Base-by-base conservation (phyloP, 2,888 invertebrate species). In the Gnatocerus cornutus region DNA sequence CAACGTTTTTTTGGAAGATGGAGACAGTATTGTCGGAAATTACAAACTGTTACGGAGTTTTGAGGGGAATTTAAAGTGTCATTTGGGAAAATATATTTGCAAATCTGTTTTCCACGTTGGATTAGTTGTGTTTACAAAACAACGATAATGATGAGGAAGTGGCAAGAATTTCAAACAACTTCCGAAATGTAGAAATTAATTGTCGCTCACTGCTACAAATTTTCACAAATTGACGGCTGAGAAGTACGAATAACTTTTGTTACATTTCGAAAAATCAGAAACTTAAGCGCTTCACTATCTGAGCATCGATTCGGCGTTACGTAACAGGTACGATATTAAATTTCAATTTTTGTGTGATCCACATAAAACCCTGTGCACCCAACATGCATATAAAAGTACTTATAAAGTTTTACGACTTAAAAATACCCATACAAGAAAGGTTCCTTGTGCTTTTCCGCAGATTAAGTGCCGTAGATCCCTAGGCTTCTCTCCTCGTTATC, bases 381-480 rank as follows among this genome's bases (percentile, higher is more conserved):
- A 39, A 13, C 56, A 33, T 59, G 59, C 59, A 59, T 59, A 46
- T 45, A 46, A 59, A 59, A 59, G 59, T 56, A 45, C 33, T 21
- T 63, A 43, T 62, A 53, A 62, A 68, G 14, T 68, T 68, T 68
- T 61, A 68, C 58, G 55, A 46, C 61, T 45, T 27, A 27, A 39
- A 33, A 53, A 53, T 50, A 45, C 7, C 12, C 46, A 58, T 37
- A 59, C 56, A 50, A 41, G 50, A 68, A 56, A 62, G 63, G 56
- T 63, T 59, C 46, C 61, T 39, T 41, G 48, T 13, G 63, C 56
- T 56, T 62, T 63, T 63, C 29, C 27, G 55, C 16, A 13, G 53
- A 63, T 55, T 68, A 63, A 46, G 27, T 56, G 58, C n/a, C 27
- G 41, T 13, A 39, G 21, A 50, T 50, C 43, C 56, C 8, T 4